Evolutionary conservation across 2,888 invertebrate species (phyloP).

Genomic region (Autographa pulchrina): DNA sequence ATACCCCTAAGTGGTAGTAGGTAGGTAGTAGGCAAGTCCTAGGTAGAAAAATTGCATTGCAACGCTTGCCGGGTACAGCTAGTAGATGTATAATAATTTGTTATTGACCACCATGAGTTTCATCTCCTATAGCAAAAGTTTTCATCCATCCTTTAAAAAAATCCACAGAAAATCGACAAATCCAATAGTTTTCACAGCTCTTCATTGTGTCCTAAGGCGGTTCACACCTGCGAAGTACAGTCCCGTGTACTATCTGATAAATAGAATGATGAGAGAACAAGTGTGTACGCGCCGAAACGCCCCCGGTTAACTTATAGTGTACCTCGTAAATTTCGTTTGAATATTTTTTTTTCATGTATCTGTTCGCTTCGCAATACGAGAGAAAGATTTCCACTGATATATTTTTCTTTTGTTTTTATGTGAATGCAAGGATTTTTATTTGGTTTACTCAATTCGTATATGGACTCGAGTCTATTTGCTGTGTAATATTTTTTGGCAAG

Average conservation of each 20-base stretch:
- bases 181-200: slow-evolving; percentile 34
- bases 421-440: slow-evolving; percentile 30
- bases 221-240: slow-evolving; percentile 74
- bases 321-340: slow-evolving; percentile 44
- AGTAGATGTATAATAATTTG: too few relatives aligned
- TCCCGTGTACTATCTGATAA: slow-evolving; percentile 75
- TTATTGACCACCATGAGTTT: too few relatives aligned
- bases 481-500: not conserved
- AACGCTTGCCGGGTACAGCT: too few relatives aligned
- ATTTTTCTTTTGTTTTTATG: slow-evolving; percentile 27
- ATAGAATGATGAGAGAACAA: slow-evolving; percentile 73
- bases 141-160: slow-evolving; percentile 22
- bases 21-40: too few relatives aligned
- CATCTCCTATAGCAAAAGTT: not conserved
- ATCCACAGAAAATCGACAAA: slow-evolving; percentile 32
- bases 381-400: slow-evolving; percentile 41
- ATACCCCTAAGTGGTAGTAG: too few relatives aligned
- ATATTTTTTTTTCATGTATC: slow-evolving; percentile 38
- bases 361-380: slow-evolving; percentile 39
- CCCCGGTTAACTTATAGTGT: slow-evolving; percentile 47
- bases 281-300: slow-evolving; percentile 52
- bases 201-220: slow-evolving; percentile 67
- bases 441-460: slow-evolving; percentile 2
- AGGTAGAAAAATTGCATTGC: too few relatives aligned
- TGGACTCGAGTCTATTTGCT: not conserved